Conservation (phyloP, 2,888 invertebrate genomes). For the Augochlorella aurata region DNA sequence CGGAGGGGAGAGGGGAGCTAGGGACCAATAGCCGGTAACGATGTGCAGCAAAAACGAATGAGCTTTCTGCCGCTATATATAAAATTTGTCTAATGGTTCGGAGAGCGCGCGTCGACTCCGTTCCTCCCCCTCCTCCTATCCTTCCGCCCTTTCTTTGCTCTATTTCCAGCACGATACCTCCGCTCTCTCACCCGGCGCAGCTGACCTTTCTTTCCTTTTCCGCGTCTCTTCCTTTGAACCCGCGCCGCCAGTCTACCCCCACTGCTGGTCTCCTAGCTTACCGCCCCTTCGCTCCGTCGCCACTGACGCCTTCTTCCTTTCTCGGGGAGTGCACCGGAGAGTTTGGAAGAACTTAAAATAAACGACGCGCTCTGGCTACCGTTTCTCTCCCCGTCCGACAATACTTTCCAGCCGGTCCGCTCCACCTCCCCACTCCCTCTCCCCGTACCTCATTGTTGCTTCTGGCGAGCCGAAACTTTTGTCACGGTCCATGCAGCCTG, state of each 20-base stretch:
- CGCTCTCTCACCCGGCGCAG: slow-evolving; percentile 43
- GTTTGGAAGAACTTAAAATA: slow-evolving; percentile 79
- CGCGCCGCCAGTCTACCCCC: neutral
- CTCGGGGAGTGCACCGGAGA: slow-evolving; percentile 62
- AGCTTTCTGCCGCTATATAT: slow-evolving; percentile 74
- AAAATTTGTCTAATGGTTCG: slow-evolving; percentile 80
- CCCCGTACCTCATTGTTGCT: slow-evolving; percentile 53
- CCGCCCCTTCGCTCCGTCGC: slow-evolving; percentile 18
- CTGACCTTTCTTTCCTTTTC: slow-evolving; percentile 57
- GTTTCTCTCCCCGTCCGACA: slow-evolving; percentile 60
- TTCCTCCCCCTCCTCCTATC: neutral
- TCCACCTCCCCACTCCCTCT: neutral
- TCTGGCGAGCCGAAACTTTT: slow-evolving; percentile 52
- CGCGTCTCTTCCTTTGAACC: slow-evolving; percentile 48
- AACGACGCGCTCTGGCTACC: slow-evolving; percentile 68
- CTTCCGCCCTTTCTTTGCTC: slow-evolving; percentile 55
- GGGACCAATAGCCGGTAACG: slow-evolving; percentile 57
- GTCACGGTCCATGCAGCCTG: slow-evolving; percentile 24
- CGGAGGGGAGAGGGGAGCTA: neutral
- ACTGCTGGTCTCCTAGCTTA: neutral
- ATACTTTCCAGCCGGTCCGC: slow-evolving; percentile 55
- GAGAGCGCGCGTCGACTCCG: slow-evolving; percentile 56
- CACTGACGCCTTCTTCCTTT: slow-evolving; percentile 53
- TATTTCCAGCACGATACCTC: slow-evolving; percentile 66
- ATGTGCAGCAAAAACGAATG: slow-evolving; percentile 65